Conservation (phyloP, 2,888 invertebrate genomes). For the Neocrepidodera transversa region DNA sequence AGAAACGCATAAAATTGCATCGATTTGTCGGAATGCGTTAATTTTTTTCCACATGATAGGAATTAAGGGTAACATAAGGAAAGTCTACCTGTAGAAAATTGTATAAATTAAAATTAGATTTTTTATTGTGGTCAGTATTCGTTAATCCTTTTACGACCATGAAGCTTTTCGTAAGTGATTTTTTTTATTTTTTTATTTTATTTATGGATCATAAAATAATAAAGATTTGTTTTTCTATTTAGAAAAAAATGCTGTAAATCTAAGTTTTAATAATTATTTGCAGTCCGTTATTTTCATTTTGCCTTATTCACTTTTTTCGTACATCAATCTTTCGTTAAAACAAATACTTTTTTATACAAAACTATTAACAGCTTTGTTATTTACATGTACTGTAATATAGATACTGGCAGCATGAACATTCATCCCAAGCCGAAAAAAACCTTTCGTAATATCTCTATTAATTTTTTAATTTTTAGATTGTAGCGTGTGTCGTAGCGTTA, state of each 20-base stretch:
- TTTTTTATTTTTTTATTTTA: neutral
- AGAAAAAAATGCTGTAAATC: no score
- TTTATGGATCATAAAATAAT: neutral
- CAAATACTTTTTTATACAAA: no score
- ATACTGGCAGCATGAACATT: no score
- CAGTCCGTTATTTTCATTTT: no score
- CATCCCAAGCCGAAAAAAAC: no score
- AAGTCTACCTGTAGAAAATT: conserved; percentile 28
- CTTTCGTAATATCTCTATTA: no score
- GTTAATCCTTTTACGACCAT: conserved; percentile 26
- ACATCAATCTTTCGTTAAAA: no score
- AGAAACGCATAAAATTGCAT: conserved; percentile 13
- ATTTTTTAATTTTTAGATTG: conserved; percentile 16
- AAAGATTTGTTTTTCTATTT: no score
- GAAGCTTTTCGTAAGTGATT: conserved; percentile 42
- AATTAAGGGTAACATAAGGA: conserved; percentile 36
- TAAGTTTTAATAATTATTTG: no score
- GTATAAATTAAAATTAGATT: conserved; percentile 35
- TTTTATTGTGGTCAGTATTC: conserved; percentile 18
- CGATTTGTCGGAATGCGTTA: conserved; percentile 15
- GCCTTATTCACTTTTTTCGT: no score
- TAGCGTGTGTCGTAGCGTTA: conserved; percentile 16
- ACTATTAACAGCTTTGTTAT: no score
- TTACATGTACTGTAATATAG: no score
- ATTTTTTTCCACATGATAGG: conserved; percentile 18